Base-by-base conservation (phyloP, 2,113 vertebrate genomes). In the Zosterops japonicus region DNA sequence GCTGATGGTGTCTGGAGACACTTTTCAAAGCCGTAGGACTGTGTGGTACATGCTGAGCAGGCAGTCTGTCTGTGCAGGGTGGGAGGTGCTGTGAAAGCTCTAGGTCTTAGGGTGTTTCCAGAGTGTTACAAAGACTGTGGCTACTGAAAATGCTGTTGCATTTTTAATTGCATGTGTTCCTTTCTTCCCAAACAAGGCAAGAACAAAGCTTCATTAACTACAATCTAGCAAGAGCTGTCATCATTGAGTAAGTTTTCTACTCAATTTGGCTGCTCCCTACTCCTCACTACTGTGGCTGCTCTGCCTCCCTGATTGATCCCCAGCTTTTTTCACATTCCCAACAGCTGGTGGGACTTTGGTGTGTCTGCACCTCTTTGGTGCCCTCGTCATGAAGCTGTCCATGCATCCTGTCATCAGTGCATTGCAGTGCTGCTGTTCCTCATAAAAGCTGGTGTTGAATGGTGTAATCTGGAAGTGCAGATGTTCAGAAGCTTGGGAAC, bases 171-270 rank as follows among this genome's bases (percentile, higher is more conserved):
- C 27, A 20, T 50, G 4, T 60, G 14, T 75, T 65, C 36, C 64
- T 83, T 85, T 92, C 47, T 86, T 91, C 24, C 19, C 55, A 56
- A 71, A 55, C 33, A 75, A 55, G 33, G 35, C 61, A 76, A 90
- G 70, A 67, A 74, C 59, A 76, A 50, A 87, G 22, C 36, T 50
- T 80, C 2, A 9, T 50, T 79, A 81, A 49, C 39, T 71, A 29
- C 2, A 0, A 46, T 55, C 35, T 68, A 79, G 20, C 14, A 74
- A 41, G 52, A 55, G 52, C 50, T 74, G 47, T 65, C 65, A 74
- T 46, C 47, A 67, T 42, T 21, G 31, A 31, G 13, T 72, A 86
- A 44, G 39, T 59, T 25, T 31, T 27, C 5, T 57, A 13, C n/a
- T 60, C 27, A 14, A 4, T n/a, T 52, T 0, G 1, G 64, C 49